Base-by-base conservation (phyloP, 1,140 invertebrate genomes). In the Drosophila nigromelanica region DNA sequence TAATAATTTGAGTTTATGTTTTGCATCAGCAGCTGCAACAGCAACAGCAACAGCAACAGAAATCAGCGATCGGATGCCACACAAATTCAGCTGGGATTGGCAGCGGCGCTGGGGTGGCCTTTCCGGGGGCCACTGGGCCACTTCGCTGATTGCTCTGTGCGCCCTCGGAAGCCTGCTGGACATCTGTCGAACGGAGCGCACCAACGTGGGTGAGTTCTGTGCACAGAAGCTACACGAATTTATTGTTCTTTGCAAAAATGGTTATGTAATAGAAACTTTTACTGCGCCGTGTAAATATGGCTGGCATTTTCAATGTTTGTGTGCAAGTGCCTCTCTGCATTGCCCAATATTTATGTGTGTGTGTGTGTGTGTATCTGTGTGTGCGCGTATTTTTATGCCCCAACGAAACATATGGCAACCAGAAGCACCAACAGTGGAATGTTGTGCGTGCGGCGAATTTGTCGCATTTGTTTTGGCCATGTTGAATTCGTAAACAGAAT, bases 401-500 rank as follows among this genome's bases (percentile, higher is more conserved):
- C 55, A 73, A 43, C 35, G 43, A 72, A 51, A 37, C 43, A 56
- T 51, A 58, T 60, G 62, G 37, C 48, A 61, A 61, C 12, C 30
- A 50, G 2, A 30, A 59, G 54, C 54, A 40, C 35, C 47, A 67
- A 45, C 47, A 54, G 52, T 50, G 50, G 21, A 21, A 27, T 48
- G 48, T 27, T 56, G 24, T 27, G 12, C 11, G 7, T 37, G 39
- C 66, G 66, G 71, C 71, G 66, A 73, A 69, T 73, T 73, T 39
- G 37, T 15, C 56, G 58, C 27, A 62, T 62, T 61, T 73, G 58
- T 56, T 54, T 54, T 52, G 24, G 48, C 18, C 35, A 18, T 24
- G 24, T 30, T 35, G 59, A 48, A 77, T 74, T 72, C 58, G 71
- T 87, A 89, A 89, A 89, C 83, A 79, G 76, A 87, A 89, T 61